Evolutionary conservation across 1,140 invertebrate species (phyloP), one percentile per base, ranked within the genome.

Genomic region (Aphidius gifuensis): DNA sequence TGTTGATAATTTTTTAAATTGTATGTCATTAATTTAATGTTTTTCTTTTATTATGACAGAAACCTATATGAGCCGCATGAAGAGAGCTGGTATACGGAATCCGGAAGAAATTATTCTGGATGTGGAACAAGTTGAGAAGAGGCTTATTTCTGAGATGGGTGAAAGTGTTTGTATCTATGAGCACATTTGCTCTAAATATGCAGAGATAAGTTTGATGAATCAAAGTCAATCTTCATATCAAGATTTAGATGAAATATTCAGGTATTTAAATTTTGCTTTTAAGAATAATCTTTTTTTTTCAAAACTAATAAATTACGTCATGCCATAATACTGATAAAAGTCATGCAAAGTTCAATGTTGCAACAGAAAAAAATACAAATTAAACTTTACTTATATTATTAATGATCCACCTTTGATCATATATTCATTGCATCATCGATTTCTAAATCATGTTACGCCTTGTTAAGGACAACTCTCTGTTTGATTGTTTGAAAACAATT

Each of bases 111-210:
- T 84, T 56, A 79, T 84, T 21, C 82, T 87, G 51, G 85, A 89
- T 66, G 82, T 84, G n/a, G 75, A 69, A 1, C 85, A 88, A 70
- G 85, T 88, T 11, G 88, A 91, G 76, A 89, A 89, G 73, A 84
- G 84, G 69, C 79, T 91, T 53, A 81, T 89, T 5, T 79, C 79
- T 1, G 88, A 90, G 74, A 82, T 90, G 67, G 89, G 89, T 11
- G 80, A 84, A 46, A 82, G 85, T 45, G 86, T 89, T 46, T 91
- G 89, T 71, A 81, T 91, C 62, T 91, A 88, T 69, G 86, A 88
- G 56, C 83, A 84, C 60, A 85, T 89, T 9, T 91, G 89, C 70
- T 76, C 84, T 9, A 84, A 86, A 59, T 88, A 90, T 68, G 88
- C 88, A 0, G 82, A 80, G 42, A 77, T 74, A 64, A 76, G 82